Percentiles rank a stretch among this genome's conserved stretches.
Evolutionary conservation across 2,797 vertebrate species (phyloP).

Genomic region (Chloroceryle inda): DNA sequence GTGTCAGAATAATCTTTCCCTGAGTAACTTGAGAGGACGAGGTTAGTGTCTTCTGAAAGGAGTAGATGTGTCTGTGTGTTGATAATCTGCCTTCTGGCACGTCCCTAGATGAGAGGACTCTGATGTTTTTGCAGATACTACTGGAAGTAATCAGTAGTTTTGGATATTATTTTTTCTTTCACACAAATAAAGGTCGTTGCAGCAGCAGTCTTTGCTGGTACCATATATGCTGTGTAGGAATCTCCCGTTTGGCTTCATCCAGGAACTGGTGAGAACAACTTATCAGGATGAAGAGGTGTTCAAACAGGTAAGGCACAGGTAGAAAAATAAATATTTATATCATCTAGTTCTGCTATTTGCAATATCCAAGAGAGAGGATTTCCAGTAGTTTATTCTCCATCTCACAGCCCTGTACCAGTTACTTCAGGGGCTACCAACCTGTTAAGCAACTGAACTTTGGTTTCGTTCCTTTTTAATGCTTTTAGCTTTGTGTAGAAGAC

Average conservation of each 20-base stretch:
- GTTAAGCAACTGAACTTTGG: background rate
- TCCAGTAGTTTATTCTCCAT: background rate
- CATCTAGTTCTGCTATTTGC: background rate
- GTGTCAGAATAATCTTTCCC: background rate
- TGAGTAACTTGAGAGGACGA: background rate
- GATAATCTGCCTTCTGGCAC: background rate
- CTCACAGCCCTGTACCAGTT: background rate
- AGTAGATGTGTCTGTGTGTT: background rate
- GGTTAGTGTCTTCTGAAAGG: background rate
- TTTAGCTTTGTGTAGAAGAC: background rate
- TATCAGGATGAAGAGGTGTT: slow-evolving; percentile 92
- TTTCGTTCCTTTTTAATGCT: background rate
- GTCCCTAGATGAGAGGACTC: background rate
- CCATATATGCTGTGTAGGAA: slow-evolving; percentile 99
- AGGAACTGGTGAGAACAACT: slow-evolving; percentile 95
- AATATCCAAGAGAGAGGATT: background rate
- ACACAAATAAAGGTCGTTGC: slow-evolving; percentile 83
- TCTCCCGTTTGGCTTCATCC: slow-evolving; percentile 97
- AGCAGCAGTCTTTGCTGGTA: slow-evolving; percentile 94
- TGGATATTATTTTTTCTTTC: background rate
- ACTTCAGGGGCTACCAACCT: background rate
- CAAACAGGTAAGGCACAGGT: slow-evolving; percentile 21
- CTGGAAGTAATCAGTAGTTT: background rate
- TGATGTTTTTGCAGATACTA: background rate
- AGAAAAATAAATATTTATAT: background rate